Evolutionary conservation across 2,113 vertebrate species (phyloP), one percentile per base, ranked within the genome.

Genomic region (Notechis scutatus): DNA sequence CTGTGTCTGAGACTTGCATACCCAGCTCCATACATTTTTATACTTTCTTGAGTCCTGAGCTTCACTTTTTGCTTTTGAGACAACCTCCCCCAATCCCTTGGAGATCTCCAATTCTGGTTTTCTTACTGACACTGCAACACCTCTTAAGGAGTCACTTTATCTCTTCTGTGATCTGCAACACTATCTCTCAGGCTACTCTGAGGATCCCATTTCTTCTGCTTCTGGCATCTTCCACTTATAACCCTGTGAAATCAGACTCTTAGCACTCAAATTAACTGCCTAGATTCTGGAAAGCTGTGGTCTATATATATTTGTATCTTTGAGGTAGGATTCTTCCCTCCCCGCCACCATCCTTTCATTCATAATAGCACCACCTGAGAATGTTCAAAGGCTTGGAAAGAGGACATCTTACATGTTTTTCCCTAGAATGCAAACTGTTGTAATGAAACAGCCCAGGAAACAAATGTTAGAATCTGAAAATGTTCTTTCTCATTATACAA

Each of bases 381-480:
- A 42, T 42, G 15, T 81, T 12, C n/a, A 39, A 9, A 3, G n/a
- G 24, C 2, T 11, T 42, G 39, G 23, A 11, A 55, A 74, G 9
- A 14, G 23, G 2, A 39, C 42, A 29, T n/a, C 23, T 12, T 8
- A 23, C 39, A 85, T 47, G 24, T 20, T 45, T n/a, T 88, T 0
- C 54, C 54, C 6, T 61, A 52, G 26, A 8, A 29, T 56, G 29
- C 5, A 85, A 59, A 89, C 34, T 59, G 1, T 26, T 87, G 59
- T 64, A 92, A 50, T 85, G 88, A 11, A 6, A 93, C 24, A 59
- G 0, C 42, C 0, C 3, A 89, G 74, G 5, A 64, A 93, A 93
- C 59, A 85, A 90, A 56, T 94, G 90, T 91, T 20, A 64, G 18
- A 90, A 4, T 61, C 57, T 91, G 47, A 90, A 56, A 56, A 89